A percentile compares a stretch with the other conserved stretches of the same genome.
Conservation (phyloP, 2,113 vertebrate genomes). For the Catharus fuscescens region DNA sequence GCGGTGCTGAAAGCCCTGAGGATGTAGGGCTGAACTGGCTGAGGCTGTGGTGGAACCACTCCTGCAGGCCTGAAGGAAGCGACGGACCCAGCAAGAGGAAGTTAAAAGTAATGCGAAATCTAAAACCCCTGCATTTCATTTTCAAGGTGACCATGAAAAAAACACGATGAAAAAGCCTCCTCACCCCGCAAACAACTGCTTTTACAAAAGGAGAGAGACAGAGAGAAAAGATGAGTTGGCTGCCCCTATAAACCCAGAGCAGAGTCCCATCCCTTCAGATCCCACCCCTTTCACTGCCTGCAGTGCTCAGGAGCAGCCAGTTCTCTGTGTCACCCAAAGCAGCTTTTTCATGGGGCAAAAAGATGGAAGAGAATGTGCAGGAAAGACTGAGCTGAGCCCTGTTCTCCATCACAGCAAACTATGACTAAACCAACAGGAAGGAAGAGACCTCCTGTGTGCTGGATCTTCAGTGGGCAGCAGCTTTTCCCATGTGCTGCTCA, state of each 20-base stretch:
- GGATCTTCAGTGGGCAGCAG: neutral
- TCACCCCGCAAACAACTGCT: neutral
- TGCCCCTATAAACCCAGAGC: neutral
- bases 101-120: neutral
- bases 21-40: neutral
- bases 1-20: neutral
- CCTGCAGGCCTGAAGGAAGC: neutral
- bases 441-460: neutral
- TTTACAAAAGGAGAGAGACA: neutral
- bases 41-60: neutral
- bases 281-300: neutral
- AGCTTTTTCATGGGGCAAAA: neutral
- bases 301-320: neutral
- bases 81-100: slow-evolving; percentile 15
- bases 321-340: neutral
- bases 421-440: neutral
- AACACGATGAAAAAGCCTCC: neutral
- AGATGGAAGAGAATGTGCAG: neutral
- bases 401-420: neutral
- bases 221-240: neutral
- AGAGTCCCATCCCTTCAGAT: neutral
- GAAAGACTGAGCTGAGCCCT: neutral
- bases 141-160: neutral
- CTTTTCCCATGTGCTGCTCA: neutral
- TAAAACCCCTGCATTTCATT: neutral